Conservation (phyloP, 2,797 vertebrate genomes). For the Eurystomus glaucurus region DNA sequence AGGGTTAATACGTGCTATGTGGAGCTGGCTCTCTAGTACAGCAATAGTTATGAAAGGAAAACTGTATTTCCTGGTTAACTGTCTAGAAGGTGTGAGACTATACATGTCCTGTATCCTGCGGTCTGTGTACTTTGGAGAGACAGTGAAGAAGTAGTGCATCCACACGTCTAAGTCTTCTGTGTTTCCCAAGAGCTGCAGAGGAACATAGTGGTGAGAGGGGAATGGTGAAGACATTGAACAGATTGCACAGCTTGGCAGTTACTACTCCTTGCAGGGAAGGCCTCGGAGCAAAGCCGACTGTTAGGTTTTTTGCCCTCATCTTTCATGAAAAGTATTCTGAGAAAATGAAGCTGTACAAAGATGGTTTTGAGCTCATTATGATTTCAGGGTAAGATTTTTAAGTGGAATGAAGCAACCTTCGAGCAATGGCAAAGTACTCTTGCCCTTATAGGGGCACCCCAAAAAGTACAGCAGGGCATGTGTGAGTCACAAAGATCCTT, state of each 20-base stretch:
- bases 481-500: background rate
- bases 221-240: background rate
- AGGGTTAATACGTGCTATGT: background rate
- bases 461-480: background rate
- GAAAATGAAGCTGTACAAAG: background rate
- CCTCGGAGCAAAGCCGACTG: background rate
- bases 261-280: background rate
- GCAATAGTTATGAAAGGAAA: background rate
- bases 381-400: background rate
- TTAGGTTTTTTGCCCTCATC: background rate
- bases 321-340: background rate
- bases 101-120: background rate
- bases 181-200: background rate
- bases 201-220: background rate
- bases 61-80: background rate
- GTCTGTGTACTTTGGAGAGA: background rate
- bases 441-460: background rate
- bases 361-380: background rate
- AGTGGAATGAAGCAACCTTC: background rate
- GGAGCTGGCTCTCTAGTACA: background rate
- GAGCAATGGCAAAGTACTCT: background rate
- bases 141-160: background rate
- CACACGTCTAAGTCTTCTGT: accelerated
- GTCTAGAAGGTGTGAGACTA: background rate
- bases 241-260: background rate